Percentiles rank a stretch among this genome's conserved stretches.
These are phyloP conservation scores for Ranitomeya imitator DNA, from an alignment of 2,113 vertebrate genomes.

Conservation along the genomic window DNA sequence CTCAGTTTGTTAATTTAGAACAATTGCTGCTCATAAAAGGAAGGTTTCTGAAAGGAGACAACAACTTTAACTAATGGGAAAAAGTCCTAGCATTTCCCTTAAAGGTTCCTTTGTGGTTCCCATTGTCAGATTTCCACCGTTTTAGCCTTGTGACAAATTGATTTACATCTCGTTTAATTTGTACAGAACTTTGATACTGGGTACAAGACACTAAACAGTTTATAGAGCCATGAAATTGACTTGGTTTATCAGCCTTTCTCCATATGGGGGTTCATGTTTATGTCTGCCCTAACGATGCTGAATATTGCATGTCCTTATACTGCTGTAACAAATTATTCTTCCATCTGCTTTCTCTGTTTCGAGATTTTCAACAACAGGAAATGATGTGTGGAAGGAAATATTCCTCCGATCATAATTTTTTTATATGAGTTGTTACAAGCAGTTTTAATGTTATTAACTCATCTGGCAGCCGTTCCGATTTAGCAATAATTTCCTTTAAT, in stretches of 20 bases:
- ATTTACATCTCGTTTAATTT: no score
- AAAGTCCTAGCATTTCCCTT: no score
- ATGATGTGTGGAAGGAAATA: background rate
- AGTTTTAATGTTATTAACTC: background rate
- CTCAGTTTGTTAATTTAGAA: no score
- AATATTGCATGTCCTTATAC: background rate
- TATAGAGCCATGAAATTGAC: background rate
- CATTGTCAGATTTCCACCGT: no score
- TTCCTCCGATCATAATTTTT: background rate
- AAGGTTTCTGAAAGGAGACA: no score
- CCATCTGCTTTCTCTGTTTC: background rate
- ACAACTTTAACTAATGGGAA: no score
- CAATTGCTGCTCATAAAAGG: no score
- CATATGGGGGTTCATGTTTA: background rate
- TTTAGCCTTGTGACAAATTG: no score
- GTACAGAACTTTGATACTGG: background rate
- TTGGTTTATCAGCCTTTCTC: background rate
- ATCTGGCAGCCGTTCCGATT: constrained; percentile 1
- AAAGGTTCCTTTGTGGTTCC: no score
- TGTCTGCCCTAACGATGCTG: background rate
- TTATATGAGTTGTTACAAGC: background rate
- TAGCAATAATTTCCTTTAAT: constrained; percentile 34
- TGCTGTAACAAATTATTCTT: background rate
- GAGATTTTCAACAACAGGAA: constrained; percentile 1
- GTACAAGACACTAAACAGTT: background rate